Conservation (phyloP, 92 coral and sea anemone species). For the Zoanthus gigantus region DNA sequence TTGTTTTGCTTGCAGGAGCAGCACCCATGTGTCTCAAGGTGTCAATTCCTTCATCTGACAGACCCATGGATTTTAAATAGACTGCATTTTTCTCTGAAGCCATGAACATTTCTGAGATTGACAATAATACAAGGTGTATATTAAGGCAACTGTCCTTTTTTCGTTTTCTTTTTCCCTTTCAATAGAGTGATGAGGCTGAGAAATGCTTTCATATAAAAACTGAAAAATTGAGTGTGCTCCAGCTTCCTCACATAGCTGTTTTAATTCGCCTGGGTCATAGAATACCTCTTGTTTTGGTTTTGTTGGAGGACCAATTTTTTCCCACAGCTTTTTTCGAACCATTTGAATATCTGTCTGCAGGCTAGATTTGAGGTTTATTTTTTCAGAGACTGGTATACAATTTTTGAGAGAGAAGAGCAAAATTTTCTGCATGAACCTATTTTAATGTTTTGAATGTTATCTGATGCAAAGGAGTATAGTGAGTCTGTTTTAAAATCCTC, state of each 20-base stretch:
- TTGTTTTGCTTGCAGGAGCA: slow-evolving; percentile 18
- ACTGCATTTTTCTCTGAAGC: slow-evolving; percentile 40
- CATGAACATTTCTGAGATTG: slow-evolving; percentile 31
- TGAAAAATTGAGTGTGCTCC: slow-evolving; percentile 37
- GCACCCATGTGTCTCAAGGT: slow-evolving; percentile 32
- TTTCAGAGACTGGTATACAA: not conserved
- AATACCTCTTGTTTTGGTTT: not conserved
- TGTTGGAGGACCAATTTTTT: slow-evolving; percentile 7
- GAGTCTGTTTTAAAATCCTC: not conserved
- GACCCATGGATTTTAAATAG: slow-evolving; percentile 1
- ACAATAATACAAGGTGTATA: slow-evolving; percentile 47
- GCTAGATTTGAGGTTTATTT: not conserved
- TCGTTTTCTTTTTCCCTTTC: slow-evolving; percentile 20
- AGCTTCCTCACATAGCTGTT: slow-evolving; percentile 4
- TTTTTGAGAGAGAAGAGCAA: slow-evolving; percentile 19
- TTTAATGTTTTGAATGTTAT: slow-evolving; percentile 2
- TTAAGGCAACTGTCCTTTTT: slow-evolving; percentile 37
- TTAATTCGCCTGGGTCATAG: slow-evolving; percentile 22
- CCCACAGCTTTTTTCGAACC: not conserved
- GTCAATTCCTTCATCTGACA: slow-evolving; percentile 23
- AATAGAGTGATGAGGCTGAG: slow-evolving; percentile 28
- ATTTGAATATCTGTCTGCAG: not conserved
- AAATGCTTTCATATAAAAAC: slow-evolving; percentile 22
- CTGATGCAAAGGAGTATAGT: not conserved
- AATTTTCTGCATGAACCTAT: not conserved